Conservation (phyloP, 2,113 vertebrate genomes). For the Apteryx owenii region DNA sequence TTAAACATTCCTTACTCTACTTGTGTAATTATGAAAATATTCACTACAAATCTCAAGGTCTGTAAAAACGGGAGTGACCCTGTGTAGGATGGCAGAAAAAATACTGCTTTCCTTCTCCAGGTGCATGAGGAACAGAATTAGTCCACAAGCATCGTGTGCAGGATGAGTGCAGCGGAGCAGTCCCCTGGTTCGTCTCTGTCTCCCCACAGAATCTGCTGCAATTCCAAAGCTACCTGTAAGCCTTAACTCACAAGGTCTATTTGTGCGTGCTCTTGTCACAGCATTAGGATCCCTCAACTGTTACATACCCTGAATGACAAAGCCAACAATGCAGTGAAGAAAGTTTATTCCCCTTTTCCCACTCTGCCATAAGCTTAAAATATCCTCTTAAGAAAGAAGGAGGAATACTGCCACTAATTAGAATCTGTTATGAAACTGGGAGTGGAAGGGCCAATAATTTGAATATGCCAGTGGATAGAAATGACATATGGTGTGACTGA, state of each 20-base stretch:
- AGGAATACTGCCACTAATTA: not conserved
- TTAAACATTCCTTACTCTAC: not conserved
- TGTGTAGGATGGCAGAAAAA: not conserved
- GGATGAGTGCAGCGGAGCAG: not conserved
- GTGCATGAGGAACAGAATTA: not conserved
- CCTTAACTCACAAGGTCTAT: not conserved
- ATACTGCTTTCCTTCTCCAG: not conserved
- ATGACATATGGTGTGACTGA: not conserved
- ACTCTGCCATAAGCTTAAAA: not conserved
- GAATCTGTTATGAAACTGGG: not conserved
- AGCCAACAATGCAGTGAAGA: not conserved
- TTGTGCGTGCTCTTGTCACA: not conserved
- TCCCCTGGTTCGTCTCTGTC: not conserved
- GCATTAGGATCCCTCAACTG: too few species aligned
- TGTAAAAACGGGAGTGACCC: not conserved
- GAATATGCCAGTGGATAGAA: not conserved
- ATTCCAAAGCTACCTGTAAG: not conserved
- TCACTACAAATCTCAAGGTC: not conserved
- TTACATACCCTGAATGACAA: not conserved
- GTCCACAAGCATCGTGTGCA: not conserved
- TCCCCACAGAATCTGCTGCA: not conserved
- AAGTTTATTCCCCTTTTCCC: not conserved
- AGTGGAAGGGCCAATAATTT: not conserved
- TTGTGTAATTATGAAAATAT: not conserved
- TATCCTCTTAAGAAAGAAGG: not conserved